Conservation (phyloP, 2,797 vertebrate species). For the Melanotaenia boesemani region DNA sequence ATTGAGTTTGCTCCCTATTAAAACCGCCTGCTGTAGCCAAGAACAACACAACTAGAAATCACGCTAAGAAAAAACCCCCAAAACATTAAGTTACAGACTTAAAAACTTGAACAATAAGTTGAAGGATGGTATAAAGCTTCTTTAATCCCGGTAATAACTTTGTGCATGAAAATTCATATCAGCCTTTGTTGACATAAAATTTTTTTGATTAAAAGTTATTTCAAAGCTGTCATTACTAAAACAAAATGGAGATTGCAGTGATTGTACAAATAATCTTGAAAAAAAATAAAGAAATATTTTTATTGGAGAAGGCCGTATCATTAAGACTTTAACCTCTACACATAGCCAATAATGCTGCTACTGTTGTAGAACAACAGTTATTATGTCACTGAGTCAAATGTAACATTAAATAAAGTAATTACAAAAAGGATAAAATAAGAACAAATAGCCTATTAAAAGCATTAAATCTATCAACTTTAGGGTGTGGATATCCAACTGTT, state of each 20-base stretch:
- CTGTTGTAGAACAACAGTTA: conserved; percentile 45
- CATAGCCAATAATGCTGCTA: conserved; percentile 27
- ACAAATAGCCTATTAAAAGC: conserved; percentile 56
- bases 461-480: conserved; percentile 55
- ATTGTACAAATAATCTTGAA: neutral
- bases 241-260: neutral
- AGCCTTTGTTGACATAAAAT: neutral
- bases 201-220: conserved; percentile 8
- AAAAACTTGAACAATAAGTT: conserved; percentile 12
- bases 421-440: conserved; percentile 49
- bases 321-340: conserved; percentile 12
- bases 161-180: neutral
- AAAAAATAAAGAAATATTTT: neutral
- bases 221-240: neutral
- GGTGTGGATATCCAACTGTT: conserved; percentile 38
- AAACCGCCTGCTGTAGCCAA: neutral
- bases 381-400: conserved; percentile 48
- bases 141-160: neutral
- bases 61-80: neutral
- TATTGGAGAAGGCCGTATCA: neutral
- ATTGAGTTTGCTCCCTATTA: neutral
- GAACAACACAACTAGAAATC: neutral
- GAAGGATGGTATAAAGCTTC: conserved; percentile 11
- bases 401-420: conserved; percentile 36
- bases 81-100: neutral